A percentile compares a stretch with the other conserved stretches of the same genome.
These are phyloP conservation scores for Parotocinclus haroldoi DNA, from an alignment of 2,797 vertebrate species.

Conservation along the genomic window DNA sequence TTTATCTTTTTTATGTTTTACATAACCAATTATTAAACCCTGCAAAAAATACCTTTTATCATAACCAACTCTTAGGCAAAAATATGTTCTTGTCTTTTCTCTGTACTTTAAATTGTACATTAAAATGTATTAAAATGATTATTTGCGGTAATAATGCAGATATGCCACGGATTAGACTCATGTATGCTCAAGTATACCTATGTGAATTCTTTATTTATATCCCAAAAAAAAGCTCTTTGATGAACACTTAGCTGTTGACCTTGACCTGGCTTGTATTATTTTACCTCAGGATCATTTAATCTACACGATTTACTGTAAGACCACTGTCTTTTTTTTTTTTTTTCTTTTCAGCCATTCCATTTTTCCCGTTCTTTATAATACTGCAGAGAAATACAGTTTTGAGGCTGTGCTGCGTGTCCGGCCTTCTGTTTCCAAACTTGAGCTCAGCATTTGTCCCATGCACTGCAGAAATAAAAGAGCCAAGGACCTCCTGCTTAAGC, in stretches of 20 bases:
- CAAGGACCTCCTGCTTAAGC: conserved; percentile 43
- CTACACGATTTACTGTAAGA: conserved; percentile 12
- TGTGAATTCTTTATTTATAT: neutral
- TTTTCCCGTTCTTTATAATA: conserved; percentile 21
- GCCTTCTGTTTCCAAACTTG: conserved; percentile 30
- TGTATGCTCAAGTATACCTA: too few species aligned
- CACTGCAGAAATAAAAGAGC: conserved; percentile 44
- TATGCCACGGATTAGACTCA: too few species aligned
- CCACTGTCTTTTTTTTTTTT: neutral
- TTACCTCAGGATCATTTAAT: neutral
- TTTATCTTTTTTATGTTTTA: too few species aligned
- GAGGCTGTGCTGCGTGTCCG: conserved; percentile 13
- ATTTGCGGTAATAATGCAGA: too few species aligned
- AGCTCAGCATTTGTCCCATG: conserved; percentile 30
- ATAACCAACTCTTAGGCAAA: too few species aligned
- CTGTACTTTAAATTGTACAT: too few species aligned
- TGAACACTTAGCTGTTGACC: conserved; percentile 6
- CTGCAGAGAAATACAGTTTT: conserved; percentile 31
- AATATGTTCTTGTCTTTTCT: too few species aligned
- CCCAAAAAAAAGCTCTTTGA: neutral
- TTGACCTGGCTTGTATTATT: conserved; percentile 14
- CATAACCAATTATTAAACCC: too few species aligned
- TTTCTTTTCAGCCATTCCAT: neutral
- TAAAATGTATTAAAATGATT: too few species aligned
- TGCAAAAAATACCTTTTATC: too few species aligned